These are phyloP conservation scores for Drosophila repletoides DNA, from an alignment of 1,140 invertebrate genomes.

Conservation along the genomic window DNA sequence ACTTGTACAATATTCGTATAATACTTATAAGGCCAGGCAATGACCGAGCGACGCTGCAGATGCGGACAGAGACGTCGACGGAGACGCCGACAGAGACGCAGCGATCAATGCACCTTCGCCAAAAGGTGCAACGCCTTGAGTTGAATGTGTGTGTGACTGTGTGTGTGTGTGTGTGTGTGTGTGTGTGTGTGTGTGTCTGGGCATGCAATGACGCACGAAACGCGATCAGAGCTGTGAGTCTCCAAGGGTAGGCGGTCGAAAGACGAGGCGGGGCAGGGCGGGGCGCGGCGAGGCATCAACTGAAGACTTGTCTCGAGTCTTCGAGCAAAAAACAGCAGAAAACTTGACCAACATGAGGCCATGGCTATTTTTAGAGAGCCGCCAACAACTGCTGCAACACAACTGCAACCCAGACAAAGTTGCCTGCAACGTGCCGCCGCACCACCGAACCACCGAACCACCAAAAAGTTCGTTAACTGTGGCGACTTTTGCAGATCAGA, in stretches of 20 bases:
- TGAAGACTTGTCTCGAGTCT: slow-evolving; percentile 3
- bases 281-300: not conserved
- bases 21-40: slow-evolving; percentile 10
- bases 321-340: slow-evolving; percentile 20
- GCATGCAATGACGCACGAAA: slow-evolving; percentile 77
- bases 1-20: too few species aligned
- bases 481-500: slow-evolving; percentile 46
- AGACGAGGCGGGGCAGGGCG: not conserved
- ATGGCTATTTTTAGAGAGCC: slow-evolving; percentile 69
- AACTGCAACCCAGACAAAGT: slow-evolving; percentile 37
- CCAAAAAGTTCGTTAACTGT: slow-evolving; percentile 58
- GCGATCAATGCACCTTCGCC: slow-evolving; percentile 74
- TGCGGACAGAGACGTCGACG: not conserved
- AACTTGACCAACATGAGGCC: slow-evolving; percentile 74
- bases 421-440: not conserved
- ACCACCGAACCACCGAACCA: not conserved
- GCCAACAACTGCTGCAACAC: slow-evolving; percentile 22
- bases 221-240: slow-evolving; percentile 54
- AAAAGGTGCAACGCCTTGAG: slow-evolving; percentile 72
- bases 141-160: not conserved
- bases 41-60: slow-evolving; percentile 26
- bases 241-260: not conserved
- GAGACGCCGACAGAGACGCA: slow-evolving; percentile 5
- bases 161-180: slow-evolving; percentile 26
- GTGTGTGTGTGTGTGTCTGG: slow-evolving; percentile 37